Conservation (phyloP, 2,888 invertebrate species). For the Cinara cedri region DNA sequence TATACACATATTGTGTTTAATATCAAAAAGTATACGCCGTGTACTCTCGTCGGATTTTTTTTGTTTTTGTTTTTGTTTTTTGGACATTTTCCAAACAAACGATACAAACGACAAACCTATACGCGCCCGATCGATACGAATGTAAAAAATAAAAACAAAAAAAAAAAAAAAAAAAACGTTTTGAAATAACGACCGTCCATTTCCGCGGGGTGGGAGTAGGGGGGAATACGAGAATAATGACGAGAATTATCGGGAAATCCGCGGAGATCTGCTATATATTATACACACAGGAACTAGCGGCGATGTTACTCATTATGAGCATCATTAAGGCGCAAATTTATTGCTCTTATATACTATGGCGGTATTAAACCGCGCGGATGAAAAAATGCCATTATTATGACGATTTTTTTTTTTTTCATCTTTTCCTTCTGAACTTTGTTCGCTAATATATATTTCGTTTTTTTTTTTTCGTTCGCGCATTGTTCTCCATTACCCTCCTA, state of each 20-base stretch:
- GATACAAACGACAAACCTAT: neutral
- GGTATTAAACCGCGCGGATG: neutral
- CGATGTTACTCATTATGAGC: neutral
- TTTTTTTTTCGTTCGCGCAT: neutral
- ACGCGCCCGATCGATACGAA: neutral
- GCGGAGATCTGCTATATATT: neutral
- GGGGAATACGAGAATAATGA: neutral
- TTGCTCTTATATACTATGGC: neutral
- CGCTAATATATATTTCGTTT: neutral
- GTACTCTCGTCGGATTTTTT: no score
- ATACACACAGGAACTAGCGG: neutral
- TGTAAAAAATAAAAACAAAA: neutral
- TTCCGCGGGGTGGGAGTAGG: no score
- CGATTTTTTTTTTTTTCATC: neutral
- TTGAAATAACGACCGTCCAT: neutral
- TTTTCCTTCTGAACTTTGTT: neutral
- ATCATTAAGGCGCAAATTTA: conserved; percentile 10
- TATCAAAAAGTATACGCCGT: conserved; percentile 2
- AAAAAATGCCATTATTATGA: neutral
- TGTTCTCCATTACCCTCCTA: neutral
- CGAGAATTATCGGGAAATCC: neutral
- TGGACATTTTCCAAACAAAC: conserved; percentile 16
- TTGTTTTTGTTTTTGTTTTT: no score
- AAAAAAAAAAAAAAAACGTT: neutral
- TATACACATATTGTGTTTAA: no score